These are phyloP conservation scores for Alviniconcha marisindica DNA, from an alignment of 1,140 invertebrate species.

Conservation along the genomic window DNA sequence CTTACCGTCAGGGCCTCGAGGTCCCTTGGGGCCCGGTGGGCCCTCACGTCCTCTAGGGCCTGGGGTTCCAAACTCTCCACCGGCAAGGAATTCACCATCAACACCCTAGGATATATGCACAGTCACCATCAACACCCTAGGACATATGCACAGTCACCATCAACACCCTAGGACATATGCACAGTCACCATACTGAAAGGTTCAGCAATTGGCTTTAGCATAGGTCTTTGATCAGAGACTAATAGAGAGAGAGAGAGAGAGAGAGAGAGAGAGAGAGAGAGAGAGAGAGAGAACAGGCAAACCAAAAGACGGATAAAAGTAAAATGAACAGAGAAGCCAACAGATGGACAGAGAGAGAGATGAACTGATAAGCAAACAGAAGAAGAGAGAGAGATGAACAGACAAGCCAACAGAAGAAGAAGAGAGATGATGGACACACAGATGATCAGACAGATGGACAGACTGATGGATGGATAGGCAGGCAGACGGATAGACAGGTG, in stretches of 20 bases:
- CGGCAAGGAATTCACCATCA: background rate
- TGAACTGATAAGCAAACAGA: too few species aligned
- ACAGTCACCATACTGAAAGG: too few species aligned
- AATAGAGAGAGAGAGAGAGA: constrained; percentile 11
- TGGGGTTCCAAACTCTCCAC: constrained; percentile 35
- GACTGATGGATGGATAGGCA: background rate
- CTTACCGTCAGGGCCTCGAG: constrained; percentile 52
- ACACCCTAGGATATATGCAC: background rate
- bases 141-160: too few species aligned
- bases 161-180: too few species aligned
- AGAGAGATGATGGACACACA: constrained; percentile 10
- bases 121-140: too few species aligned
- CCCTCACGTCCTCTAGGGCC: constrained; percentile 74
- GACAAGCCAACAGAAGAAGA: background rate
- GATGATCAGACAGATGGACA: background rate
- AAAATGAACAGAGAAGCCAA: background rate
- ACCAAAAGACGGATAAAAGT: background rate
- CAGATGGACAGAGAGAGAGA: too few species aligned
- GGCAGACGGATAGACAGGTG: background rate
- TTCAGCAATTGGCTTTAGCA: too few species aligned
- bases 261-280: constrained; percentile 1
- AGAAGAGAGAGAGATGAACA: constrained; percentile 24
- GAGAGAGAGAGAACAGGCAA: background rate
- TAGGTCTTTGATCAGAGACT: too few species aligned
- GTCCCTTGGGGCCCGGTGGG: constrained; percentile 57